phyloP scores from a whole-genome alignment of 2,888 invertebrate genomes.

The Melinaea marsaeus region DNA sequence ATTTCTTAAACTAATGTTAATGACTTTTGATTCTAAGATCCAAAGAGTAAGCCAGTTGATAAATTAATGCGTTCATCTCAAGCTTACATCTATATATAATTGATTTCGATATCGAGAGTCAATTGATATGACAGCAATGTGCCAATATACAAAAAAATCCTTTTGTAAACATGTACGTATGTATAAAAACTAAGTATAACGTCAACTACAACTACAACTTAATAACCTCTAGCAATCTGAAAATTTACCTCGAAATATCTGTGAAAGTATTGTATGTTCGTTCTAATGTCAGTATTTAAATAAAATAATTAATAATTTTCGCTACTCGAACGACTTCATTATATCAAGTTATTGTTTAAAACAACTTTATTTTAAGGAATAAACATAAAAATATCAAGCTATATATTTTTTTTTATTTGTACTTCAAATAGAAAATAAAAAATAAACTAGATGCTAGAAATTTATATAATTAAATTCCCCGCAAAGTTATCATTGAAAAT shows the following conservation, averaged over 20 bases:
- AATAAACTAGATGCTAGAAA: not conserved
- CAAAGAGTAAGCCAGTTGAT: too few species aligned
- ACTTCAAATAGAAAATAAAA: not conserved
- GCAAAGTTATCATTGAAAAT: slow-evolving; percentile 28
- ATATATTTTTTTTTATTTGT: too few species aligned
- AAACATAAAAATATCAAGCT: too few species aligned
- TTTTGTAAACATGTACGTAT: not conserved
- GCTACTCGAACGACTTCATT: too few species aligned
- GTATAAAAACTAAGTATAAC: slow-evolving; percentile 1
- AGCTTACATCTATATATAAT: too few species aligned
- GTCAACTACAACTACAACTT: not conserved
- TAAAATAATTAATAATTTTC: too few species aligned
- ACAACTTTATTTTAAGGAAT: too few species aligned
- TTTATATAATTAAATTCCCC: slow-evolving; percentile 13
- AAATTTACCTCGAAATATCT: not conserved
- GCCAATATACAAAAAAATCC: not conserved
- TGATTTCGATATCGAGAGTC: not conserved
- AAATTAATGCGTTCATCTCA: too few species aligned
- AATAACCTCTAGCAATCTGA: not conserved
- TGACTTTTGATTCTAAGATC: too few species aligned
- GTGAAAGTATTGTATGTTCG: not conserved
- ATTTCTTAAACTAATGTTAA: too few species aligned
- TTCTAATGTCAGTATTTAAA: not conserved
- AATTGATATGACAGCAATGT: not conserved
- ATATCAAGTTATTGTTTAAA: too few species aligned